Evolutionary conservation across 2,888 invertebrate genomes (phyloP).

Genomic region (Lithodes maja): DNA sequence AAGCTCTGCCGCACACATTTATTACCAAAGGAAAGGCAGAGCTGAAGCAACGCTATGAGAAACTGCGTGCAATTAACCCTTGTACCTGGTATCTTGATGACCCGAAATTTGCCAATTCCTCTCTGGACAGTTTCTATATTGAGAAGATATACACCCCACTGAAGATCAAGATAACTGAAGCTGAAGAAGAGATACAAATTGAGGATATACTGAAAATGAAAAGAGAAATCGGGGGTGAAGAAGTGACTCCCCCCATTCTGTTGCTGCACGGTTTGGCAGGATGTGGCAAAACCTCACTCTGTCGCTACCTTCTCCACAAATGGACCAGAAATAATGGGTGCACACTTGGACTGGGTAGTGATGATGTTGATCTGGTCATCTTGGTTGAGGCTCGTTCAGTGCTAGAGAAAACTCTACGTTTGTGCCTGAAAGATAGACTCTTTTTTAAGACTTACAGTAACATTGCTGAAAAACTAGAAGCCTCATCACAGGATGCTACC

Average conservation of each 20-base stretch:
- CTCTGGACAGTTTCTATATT: conserved; percentile 27
- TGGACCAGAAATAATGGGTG: conserved; percentile 14
- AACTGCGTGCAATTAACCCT: conserved; percentile 30
- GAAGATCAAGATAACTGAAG: conserved; percentile 37
- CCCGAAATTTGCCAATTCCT: conserved; percentile 2
- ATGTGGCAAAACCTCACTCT: conserved; percentile 52
- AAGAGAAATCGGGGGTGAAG: no score
- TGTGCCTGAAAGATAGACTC: conserved; percentile 13
- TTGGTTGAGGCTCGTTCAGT: conserved; percentile 42
- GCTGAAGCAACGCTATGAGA: no score
- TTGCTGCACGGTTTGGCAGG: conserved; percentile 47
- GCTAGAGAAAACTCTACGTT: neutral
- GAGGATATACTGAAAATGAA: neutral
- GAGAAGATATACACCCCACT: conserved; percentile 61
- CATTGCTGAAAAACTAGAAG: neutral
- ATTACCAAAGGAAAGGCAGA: no score
- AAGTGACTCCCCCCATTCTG: neutral
- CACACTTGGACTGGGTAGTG: neutral
- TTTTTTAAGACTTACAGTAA: neutral
- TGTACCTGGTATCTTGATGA: conserved; percentile 35
- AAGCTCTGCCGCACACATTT: no score
- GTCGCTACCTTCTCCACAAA: conserved; percentile 28
- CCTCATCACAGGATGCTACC: no score
- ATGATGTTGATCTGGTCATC: conserved; percentile 25
- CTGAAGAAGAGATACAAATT: neutral